Evolutionary conservation across 1,140 invertebrate genomes (phyloP), one percentile per base, ranked within the genome.

Genomic region (Scaptodrosophila lebanonensis): DNA sequence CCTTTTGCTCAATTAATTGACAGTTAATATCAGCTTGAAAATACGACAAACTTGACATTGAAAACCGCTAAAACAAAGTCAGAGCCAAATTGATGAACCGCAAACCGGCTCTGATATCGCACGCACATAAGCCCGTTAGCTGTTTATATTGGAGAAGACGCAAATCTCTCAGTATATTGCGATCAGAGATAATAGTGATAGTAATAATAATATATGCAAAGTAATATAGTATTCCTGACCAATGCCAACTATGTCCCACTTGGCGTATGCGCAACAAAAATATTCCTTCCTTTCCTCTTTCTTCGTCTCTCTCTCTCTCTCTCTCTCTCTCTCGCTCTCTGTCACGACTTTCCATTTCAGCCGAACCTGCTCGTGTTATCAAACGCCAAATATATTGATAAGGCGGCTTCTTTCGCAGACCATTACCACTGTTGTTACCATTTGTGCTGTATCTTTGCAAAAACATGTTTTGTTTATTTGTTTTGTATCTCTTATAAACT

Each of bases 381-480:
- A 8, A 25, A 25, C 8, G 3, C 8, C 3, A 4, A 4, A 4
- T 25, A 25, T 25, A 8, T 25, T 3, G 8, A 25, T 25, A 3
- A 25, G 22, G 22, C 22, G 3, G 8, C 22, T 25, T 25, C 3
- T 25, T 25, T 25, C 8, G 22, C 22, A 25, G 8, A 27, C 20
- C 17, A 11, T 22, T 36, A 16, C 9, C n/a, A 22, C 3, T 27
- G 16, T 8, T 12, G 44, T 40, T 33, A 12, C 17, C 35, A 0
- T 7, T 48, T 50, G 30, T 9, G 11, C 11, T 47, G 39, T n/a
- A n/a, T n/a, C 32, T 63, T 58, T 51, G 44, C 35, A 63, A 33
- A 27, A 50, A 27, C 63, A 40, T n/a, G 25, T 13, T 45, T 40
- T 38, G 39, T 63, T 45, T 49, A 32, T 27, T 27, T 63, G 44